Conservation (phyloP, 1,140 invertebrate genomes). For the Hetaerina americana region DNA sequence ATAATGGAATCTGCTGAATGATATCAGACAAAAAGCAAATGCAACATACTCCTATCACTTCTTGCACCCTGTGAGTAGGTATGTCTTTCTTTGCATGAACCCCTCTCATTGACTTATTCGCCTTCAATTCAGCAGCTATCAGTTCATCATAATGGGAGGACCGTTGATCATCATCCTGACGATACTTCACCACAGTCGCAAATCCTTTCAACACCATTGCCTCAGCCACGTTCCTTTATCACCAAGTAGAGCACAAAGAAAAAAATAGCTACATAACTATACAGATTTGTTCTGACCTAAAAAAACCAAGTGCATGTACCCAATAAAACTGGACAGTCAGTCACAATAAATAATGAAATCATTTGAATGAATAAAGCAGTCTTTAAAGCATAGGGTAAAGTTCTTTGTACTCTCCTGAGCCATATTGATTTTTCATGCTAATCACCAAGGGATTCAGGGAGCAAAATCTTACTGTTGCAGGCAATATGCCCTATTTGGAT, state of each 20-base stretch:
- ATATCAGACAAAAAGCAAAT: slow-evolving; percentile 5
- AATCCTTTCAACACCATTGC: slow-evolving; percentile 84
- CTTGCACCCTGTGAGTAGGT: slow-evolving; percentile 69
- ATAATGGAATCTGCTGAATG: background rate
- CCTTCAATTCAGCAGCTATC: slow-evolving; percentile 85
- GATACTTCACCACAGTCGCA: slow-evolving; percentile 82
- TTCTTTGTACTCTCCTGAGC: too few species aligned
- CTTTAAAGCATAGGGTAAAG: too few species aligned
- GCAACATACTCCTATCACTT: slow-evolving; percentile 58
- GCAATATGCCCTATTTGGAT: too few species aligned
- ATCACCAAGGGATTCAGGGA: too few species aligned
- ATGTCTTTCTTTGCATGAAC: slow-evolving; percentile 76
- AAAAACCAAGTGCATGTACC: background rate
- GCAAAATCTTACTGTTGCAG: too few species aligned
- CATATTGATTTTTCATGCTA: too few species aligned
- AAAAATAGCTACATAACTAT: too few species aligned
- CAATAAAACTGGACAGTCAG: background rate
- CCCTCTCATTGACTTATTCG: slow-evolving; percentile 71
- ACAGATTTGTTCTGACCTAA: too few species aligned
- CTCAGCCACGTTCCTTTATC: slow-evolving; percentile 82
- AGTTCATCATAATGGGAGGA: slow-evolving; percentile 88
- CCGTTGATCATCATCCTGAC: slow-evolving; percentile 91
- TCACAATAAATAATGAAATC: too few species aligned
- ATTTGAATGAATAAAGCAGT: too few species aligned
- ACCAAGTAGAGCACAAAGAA: slow-evolving; percentile 14